Percentiles rank a stretch among this genome's conserved stretches.
These are phyloP conservation scores for Drosophila triauraria DNA, from an alignment of 1,140 invertebrate genomes.

Conservation along the genomic window DNA sequence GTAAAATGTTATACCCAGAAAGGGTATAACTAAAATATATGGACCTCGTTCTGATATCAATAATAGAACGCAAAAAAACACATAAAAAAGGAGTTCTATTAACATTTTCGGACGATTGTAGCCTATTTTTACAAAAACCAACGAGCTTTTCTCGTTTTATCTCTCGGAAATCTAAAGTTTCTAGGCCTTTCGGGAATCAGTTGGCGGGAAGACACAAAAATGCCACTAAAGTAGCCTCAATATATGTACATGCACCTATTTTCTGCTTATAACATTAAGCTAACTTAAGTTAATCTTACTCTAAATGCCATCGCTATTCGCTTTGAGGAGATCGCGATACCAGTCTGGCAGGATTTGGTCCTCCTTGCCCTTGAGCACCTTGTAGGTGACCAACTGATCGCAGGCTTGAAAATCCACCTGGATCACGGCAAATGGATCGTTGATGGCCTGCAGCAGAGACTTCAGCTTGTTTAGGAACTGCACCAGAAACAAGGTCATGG, in stretches of 20 bases:
- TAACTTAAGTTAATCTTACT: background rate
- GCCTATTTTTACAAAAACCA: too few relatives aligned
- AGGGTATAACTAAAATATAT: too few relatives aligned
- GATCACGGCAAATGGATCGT: constrained; percentile 40
- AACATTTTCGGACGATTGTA: too few relatives aligned
- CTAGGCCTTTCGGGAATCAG: background rate
- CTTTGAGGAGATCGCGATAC: constrained; percentile 37
- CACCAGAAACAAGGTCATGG: constrained; percentile 31
- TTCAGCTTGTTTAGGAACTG: constrained; percentile 43
- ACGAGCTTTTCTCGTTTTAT: too few relatives aligned
- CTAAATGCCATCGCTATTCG: background rate
- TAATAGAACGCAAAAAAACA: too few relatives aligned
- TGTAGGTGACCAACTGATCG: background rate
- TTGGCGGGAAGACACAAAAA: background rate
- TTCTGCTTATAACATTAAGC: too few relatives aligned
- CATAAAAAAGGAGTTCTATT: too few relatives aligned
- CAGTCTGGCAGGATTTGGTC: constrained; percentile 46
- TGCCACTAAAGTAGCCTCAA: too few relatives aligned
- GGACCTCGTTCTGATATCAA: too few relatives aligned
- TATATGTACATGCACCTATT: too few relatives aligned
- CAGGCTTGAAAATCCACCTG: constrained; percentile 29
- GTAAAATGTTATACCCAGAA: too few relatives aligned
- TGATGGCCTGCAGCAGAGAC: constrained; percentile 25
- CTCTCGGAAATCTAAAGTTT: too few relatives aligned
- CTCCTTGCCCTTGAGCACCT: constrained; percentile 7